A percentile compares a stretch with the other conserved stretches of the same genome.
Conservation (phyloP, 1,140 invertebrate species). For the Aradophagus sp. region DNA sequence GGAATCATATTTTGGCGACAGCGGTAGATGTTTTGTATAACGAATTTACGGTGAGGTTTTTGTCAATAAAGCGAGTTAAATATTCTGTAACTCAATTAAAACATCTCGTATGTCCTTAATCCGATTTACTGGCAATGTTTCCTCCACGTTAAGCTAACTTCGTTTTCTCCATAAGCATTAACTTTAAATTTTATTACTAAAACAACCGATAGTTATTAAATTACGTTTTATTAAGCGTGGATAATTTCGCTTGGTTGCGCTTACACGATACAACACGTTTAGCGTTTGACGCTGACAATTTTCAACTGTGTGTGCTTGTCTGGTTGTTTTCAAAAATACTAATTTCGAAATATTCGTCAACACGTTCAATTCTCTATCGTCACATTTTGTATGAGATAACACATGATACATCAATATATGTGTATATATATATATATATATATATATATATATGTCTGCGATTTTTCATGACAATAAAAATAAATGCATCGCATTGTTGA, state of each 20-base stretch:
- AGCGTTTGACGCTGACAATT: no score
- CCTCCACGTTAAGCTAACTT: conserved; percentile 43
- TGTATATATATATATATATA: no score
- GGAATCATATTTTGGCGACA: conserved; percentile 34
- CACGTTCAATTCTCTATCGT: conserved; percentile 12
- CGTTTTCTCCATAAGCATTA: conserved; percentile 41
- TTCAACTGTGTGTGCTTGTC: no score
- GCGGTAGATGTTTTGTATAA: conserved; percentile 39
- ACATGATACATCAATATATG: conserved; percentile 44
- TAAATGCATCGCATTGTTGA: conserved; percentile 39
- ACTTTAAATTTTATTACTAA: conserved; percentile 36
- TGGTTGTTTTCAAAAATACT: background rate
- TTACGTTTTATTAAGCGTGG: conserved; percentile 29
- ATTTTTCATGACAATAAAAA: conserved; percentile 44
- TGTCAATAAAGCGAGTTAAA: no score
- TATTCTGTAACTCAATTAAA: conserved; percentile 50
- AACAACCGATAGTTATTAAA: conserved; percentile 39
- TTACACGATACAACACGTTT: no score
- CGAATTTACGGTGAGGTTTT: no score
- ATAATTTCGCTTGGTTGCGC: conserved; percentile 22
- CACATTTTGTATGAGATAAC: conserved; percentile 42
- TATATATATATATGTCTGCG: no score
- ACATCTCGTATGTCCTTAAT: conserved; percentile 50
- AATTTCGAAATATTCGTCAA: conserved; percentile 21
- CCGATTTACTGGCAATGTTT: conserved; percentile 38